Base-by-base conservation (phyloP, 1,140 invertebrate species). In the Drosophila carrolli region DNA sequence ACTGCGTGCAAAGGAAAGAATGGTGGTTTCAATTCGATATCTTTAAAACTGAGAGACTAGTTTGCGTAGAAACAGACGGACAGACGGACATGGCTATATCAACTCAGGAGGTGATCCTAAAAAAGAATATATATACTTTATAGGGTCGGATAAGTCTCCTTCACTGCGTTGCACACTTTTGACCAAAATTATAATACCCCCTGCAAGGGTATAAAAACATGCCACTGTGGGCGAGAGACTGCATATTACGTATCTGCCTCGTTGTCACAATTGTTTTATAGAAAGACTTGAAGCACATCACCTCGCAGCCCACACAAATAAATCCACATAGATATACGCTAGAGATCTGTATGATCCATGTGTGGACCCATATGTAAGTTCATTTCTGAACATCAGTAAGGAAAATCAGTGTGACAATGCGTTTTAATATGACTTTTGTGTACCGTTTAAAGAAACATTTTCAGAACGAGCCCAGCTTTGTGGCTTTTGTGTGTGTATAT, bases 381-480 rank as follows among this genome's bases (percentile, higher is more conserved):
- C 59, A 58, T 75, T 78, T 81, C 71, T 48, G 55, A 86, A 75
- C 51, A 75, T 81, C 81, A 88, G 66, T 88, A 88, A 88, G 72
- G 50, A 80, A 88, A 88, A 89, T 88, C 83, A 88, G 67, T 63
- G 79, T 76, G 57, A 88, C 83, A 88, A 88, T 80, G 80, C 84
- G 79, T 88, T 88, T 88, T 88, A 88, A 88, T 88, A 76, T 63
- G 83, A 83, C 83, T 88, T 88, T 88, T 88, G 83, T 88, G 57
- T 80, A 80, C 63, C 83, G 79, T 88, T 88, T 88, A 88, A 88
- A 70, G 68, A 60, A 71, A 54, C 35, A 75, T 86, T 63, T 82
- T 72, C 54, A 72, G 61, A 78, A 71, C 68, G 79, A 55, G n/a
- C 27, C 38, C 53, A 57, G 59, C 27, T 50, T 13, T 40, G 40